phyloP scores from a whole-genome alignment of 2,797 vertebrate species.

The Ataeniobius toweri region DNA sequence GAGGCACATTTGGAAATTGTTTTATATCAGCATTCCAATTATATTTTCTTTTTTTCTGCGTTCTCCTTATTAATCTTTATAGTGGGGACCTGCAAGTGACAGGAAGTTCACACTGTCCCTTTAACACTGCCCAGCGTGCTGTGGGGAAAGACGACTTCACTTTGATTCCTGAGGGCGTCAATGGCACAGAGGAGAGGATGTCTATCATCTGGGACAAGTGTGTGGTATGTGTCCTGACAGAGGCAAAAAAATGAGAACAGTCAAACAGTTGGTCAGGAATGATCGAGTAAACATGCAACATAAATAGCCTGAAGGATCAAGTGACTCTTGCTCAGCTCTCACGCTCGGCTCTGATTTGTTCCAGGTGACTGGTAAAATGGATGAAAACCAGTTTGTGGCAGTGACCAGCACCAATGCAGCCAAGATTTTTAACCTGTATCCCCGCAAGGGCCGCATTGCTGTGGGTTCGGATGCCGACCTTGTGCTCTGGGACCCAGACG shows the following conservation, averaged over 20 bases:
- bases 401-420: constrained; percentile 98
- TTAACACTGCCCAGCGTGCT: constrained; percentile 96
- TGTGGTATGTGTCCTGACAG: constrained; percentile 81
- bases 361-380: constrained; percentile 98
- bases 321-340: background rate
- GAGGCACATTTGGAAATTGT: background rate
- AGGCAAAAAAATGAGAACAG: background rate
- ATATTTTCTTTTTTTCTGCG: background rate
- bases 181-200: constrained; percentile 96
- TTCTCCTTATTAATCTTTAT: background rate
- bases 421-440: constrained; percentile 98
- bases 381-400: constrained; percentile 98
- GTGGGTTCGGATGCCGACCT: constrained; percentile 97
- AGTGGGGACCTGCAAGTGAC: constrained; percentile 97
- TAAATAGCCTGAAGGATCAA: background rate
- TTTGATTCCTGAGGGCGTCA: constrained; percentile 96
- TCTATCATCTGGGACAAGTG: constrained; percentile 98
- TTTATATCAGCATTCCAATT: background rate
- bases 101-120: constrained; percentile 96
- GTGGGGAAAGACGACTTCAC: constrained; percentile 98
- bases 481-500: constrained; percentile 96
- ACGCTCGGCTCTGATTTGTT: constrained; percentile 15
- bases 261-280: background rate
- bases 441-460: constrained; percentile 94
- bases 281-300: background rate